These are phyloP conservation scores for Sylvilagus bachmani DNA, from an alignment of 2,113 vertebrate species.

Conservation along the genomic window DNA sequence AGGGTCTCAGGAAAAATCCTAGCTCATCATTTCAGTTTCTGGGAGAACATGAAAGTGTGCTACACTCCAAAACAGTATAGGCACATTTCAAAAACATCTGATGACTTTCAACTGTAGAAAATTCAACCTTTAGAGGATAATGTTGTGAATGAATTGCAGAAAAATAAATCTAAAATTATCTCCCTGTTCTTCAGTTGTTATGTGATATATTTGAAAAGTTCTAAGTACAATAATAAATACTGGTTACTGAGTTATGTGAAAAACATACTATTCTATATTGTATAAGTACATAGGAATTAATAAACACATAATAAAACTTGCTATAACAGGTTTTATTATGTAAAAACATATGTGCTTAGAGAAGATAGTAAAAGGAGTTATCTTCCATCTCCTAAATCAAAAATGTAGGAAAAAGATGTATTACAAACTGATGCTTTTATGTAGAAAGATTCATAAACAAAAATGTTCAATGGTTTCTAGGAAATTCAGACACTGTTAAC, in stretches of 20 bases:
- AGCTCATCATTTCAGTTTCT: neutral
- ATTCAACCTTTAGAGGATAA: neutral
- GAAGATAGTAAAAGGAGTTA: neutral
- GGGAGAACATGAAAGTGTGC: neutral
- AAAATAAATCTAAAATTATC: conserved; percentile 9
- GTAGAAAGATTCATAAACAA: neutral
- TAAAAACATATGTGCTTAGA: neutral
- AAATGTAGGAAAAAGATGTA: neutral
- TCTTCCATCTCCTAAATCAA: neutral
- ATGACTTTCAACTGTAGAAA: neutral
- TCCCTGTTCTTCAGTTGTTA: neutral
- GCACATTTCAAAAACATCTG: neutral
- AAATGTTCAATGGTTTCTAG: neutral
- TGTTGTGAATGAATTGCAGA: conserved; percentile 40
- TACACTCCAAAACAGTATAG: neutral
- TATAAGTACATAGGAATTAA: neutral
- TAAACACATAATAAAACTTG: neutral
- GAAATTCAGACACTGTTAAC: neutral
- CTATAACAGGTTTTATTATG: neutral
- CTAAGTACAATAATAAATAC: neutral
- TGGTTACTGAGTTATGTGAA: neutral
- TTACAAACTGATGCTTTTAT: neutral
- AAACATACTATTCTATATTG: neutral
- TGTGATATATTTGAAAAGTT: neutral
- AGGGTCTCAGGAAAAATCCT: neutral